A percentile compares a stretch with the other conserved stretches of the same genome.
Evolutionary conservation across 2,797 vertebrate species (phyloP).

Genomic region (Cyclopterus lumpus): DNA sequence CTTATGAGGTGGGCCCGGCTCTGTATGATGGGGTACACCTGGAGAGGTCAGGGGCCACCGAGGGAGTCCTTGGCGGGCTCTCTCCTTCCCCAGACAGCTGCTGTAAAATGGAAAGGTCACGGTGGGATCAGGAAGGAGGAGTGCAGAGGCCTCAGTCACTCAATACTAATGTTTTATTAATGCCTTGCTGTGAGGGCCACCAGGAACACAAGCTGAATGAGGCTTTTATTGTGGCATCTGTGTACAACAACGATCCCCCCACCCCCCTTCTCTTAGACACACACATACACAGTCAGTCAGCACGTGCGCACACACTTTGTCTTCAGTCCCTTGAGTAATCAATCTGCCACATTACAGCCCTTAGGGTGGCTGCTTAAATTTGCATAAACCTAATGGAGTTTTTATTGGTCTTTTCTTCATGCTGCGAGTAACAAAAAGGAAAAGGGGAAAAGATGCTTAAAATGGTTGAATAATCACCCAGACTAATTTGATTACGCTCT

Average conservation of each 20-base stretch:
- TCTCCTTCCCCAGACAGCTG: constrained; percentile 74
- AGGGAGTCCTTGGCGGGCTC: constrained; percentile 40
- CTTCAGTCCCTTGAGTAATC: constrained; percentile 78
- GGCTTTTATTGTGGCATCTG: constrained; percentile 85
- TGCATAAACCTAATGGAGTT: constrained; percentile 84
- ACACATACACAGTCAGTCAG: constrained; percentile 53
- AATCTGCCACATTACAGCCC: constrained; percentile 72
- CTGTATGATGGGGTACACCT: constrained; percentile 73
- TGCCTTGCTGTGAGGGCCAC: constrained; percentile 79
- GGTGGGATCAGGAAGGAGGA: constrained; percentile 64
- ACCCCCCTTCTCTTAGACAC: constrained; percentile 15
- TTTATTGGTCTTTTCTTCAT: constrained; percentile 78
- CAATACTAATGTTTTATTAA: constrained; percentile 90
- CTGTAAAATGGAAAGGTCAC: constrained; percentile 76
- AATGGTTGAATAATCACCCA: constrained; percentile 78
- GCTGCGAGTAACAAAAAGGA: constrained; percentile 64
- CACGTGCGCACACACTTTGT: constrained; percentile 70
- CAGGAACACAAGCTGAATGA: constrained; percentile 77
- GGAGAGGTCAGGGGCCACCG: constrained; percentile 68
- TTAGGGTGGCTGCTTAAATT: constrained; percentile 69
- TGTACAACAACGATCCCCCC: constrained; percentile 63
- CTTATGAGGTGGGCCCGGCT: constrained; percentile 40
- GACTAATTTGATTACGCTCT: constrained; percentile 79
- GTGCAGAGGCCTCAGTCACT: constrained; percentile 70
- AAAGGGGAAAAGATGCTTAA: constrained; percentile 60